Conservation (phyloP, 2,888 invertebrate genomes). For the Sabellastarte sp. region DNA sequence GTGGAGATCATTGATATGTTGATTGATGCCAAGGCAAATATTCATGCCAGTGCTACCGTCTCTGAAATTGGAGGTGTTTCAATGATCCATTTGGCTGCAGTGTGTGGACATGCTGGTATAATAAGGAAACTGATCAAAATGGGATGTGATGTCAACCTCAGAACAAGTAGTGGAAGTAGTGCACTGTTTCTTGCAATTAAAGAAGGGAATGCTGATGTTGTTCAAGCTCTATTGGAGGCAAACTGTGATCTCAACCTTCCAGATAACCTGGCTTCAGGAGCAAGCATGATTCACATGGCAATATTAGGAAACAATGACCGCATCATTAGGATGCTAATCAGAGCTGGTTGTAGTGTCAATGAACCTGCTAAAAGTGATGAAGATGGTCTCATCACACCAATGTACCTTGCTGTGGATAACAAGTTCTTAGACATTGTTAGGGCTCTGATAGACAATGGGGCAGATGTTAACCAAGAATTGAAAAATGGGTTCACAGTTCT, state of each 20-base stretch:
- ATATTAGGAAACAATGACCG: constrained; percentile 17
- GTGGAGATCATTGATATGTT: constrained; percentile 18
- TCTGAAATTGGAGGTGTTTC: constrained; percentile 22
- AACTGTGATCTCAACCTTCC: constrained; percentile 16
- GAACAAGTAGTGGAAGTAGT: constrained; percentile 22
- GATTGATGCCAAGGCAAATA: constrained; percentile 15
- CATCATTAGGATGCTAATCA: constrained; percentile 16
- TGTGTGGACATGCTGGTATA: constrained; percentile 24
- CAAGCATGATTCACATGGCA: constrained; percentile 25
- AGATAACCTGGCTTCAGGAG: constrained; percentile 10
- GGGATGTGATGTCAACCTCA: constrained; percentile 24
- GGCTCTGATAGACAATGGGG: constrained; percentile 20
- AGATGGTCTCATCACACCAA: constrained; percentile 25
- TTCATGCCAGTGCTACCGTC: constrained; percentile 14
- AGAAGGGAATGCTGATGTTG: constrained; percentile 24
- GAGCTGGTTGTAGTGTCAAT: constrained; percentile 16
- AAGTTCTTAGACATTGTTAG: constrained; percentile 16
- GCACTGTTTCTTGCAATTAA: constrained; percentile 29
- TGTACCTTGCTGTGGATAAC: constrained; percentile 29
- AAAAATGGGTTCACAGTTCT: constrained; percentile 29
- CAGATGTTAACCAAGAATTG: constrained; percentile 21
- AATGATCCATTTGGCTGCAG: constrained; percentile 25
- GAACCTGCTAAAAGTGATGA: constrained; percentile 20
- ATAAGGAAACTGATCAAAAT: constrained; percentile 17
- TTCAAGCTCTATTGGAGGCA: constrained; percentile 21